phyloP scores from a whole-genome alignment of 2,113 vertebrate species.

The Chinchilla lanigera region DNA sequence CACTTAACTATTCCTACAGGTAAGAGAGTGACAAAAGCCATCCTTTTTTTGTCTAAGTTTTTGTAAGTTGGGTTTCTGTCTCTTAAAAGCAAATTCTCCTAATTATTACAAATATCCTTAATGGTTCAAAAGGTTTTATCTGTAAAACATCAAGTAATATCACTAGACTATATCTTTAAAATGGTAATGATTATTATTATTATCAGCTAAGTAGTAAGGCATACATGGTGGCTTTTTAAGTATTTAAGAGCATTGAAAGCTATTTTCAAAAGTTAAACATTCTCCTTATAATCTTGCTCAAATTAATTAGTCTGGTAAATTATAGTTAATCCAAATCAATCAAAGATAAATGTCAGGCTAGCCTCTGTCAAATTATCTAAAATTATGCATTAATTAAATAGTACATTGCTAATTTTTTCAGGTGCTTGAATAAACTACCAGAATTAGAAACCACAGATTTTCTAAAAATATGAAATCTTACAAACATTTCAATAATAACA shows the following conservation, averaged over 20 bases:
- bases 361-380: slow-evolving; percentile 64
- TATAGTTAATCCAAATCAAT: slow-evolving; percentile 56
- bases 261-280: slow-evolving; percentile 70
- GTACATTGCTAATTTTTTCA: slow-evolving; percentile 46
- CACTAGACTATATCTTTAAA: slow-evolving; percentile 31
- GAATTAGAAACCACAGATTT: slow-evolving; percentile 64
- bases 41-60: neutral
- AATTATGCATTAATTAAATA: slow-evolving; percentile 68
- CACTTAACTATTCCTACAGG: neutral
- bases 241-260: slow-evolving; percentile 53
- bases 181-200: slow-evolving; percentile 42
- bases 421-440: slow-evolving; percentile 30
- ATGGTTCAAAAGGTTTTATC: neutral
- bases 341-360: slow-evolving; percentile 67
- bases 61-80: neutral
- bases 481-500: slow-evolving; percentile 46
- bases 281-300: slow-evolving; percentile 45
- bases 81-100: slow-evolving; percentile 22
- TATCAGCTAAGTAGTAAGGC: slow-evolving; percentile 28
- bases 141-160: slow-evolving; percentile 26
- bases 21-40: neutral
- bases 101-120: slow-evolving; percentile 24
- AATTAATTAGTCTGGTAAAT: slow-evolving; percentile 67
- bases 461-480: slow-evolving; percentile 55
- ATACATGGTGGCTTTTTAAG: slow-evolving; percentile 31